These are phyloP conservation scores for Zaprionus vittiger DNA, from an alignment of 1,140 invertebrate genomes.

Conservation along the genomic window DNA sequence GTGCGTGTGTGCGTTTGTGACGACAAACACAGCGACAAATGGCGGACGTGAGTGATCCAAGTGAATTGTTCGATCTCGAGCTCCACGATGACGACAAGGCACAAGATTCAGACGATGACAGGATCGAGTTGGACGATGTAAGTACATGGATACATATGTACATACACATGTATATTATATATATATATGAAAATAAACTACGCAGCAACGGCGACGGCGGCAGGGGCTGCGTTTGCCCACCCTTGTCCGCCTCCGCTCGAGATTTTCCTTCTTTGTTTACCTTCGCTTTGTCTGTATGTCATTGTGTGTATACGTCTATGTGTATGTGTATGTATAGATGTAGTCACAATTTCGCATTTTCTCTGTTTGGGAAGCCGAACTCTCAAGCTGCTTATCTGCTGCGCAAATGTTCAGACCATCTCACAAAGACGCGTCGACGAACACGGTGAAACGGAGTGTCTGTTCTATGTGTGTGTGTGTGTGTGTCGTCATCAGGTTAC, in stretches of 20 bases:
- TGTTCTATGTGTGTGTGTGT: not conserved
- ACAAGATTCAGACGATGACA: slow-evolving; percentile 93
- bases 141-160: slow-evolving; percentile 51
- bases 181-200: slow-evolving; percentile 43
- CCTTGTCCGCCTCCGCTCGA: not conserved
- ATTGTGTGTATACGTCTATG: not conserved
- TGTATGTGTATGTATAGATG: not conserved
- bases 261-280: slow-evolving; percentile 54
- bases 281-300: slow-evolving; percentile 38
- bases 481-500: slow-evolving; percentile 58
- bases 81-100: slow-evolving; percentile 90
- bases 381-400: slow-evolving; percentile 70
- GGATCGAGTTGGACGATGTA: slow-evolving; percentile 93
- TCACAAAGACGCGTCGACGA: slow-evolving; percentile 28
- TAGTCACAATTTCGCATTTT: slow-evolving; percentile 36
- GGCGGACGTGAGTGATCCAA: slow-evolving; percentile 87
- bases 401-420: slow-evolving; percentile 66
- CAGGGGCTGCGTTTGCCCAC: slow-evolving; percentile 6
- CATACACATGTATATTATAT: not conserved
- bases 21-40: slow-evolving; percentile 85
- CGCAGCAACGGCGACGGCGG: slow-evolving; percentile 50
- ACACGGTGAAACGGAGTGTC: slow-evolving; percentile 14
- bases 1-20: slow-evolving; percentile 32
- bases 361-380: slow-evolving; percentile 41
- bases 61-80: slow-evolving; percentile 94